phyloP scores from a whole-genome alignment of 2,888 invertebrate genomes.

The Entomobrya multifasciata region DNA sequence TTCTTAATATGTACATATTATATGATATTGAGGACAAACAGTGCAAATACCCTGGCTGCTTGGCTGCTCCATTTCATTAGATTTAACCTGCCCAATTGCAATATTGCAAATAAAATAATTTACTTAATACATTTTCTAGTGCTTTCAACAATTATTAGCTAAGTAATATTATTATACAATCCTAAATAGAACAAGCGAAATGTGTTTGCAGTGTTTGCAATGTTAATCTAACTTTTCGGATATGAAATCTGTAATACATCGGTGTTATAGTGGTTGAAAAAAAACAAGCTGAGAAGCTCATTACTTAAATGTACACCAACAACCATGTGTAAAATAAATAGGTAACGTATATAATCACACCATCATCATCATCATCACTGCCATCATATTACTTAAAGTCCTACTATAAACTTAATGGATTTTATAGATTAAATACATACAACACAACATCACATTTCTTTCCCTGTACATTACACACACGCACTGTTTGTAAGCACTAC shows the following conservation, averaged over 20 bases:
- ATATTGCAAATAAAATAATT: conserved; percentile 27
- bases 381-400: conserved; percentile 41
- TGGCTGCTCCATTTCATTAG: conserved; percentile 8
- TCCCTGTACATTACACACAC: not conserved
- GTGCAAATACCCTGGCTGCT: not conserved
- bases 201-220: not conserved
- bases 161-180: not conserved
- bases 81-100: conserved; percentile 14
- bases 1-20: not conserved
- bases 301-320: conserved; percentile 67
- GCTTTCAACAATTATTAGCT: conserved; percentile 28
- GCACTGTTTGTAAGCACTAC: not conserved
- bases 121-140: not conserved
- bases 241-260: conserved; percentile 41
- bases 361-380: conserved; percentile 31
- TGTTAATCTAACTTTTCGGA: not conserved
- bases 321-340: conserved; percentile 35
- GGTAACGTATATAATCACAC: conserved; percentile 31
- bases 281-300: conserved; percentile 42
- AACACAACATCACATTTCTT: conserved; percentile 14
- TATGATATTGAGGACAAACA: no score
- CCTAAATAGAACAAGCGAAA: no score
- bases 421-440: conserved; percentile 66
- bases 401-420: conserved; percentile 56
- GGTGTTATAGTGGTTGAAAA: not conserved